Evolutionary conservation across 2,888 invertebrate species (phyloP).

Genomic region (Heteromurus nitidus): DNA sequence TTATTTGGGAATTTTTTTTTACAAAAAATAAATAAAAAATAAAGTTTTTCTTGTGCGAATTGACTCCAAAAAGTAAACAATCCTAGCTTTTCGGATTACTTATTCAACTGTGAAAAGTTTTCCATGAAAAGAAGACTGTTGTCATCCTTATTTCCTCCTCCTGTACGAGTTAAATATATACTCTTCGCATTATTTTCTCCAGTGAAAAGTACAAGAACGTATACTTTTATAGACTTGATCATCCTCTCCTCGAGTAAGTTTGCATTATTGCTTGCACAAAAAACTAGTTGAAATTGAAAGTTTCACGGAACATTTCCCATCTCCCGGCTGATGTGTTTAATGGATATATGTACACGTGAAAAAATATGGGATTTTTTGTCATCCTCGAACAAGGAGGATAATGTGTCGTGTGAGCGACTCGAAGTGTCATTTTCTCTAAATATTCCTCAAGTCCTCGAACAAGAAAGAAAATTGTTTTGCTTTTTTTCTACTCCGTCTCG

Average conservation of each 20-base stretch:
- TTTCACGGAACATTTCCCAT: constrained; percentile 42
- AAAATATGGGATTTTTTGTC: neutral
- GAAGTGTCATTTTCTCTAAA: constrained; percentile 35
- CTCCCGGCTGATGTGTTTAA: constrained; percentile 16
- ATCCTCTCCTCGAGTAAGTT: constrained; percentile 5
- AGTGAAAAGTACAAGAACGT: neutral
- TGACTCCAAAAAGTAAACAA: constrained; percentile 3
- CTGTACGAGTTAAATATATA: neutral
- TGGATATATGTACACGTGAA: neutral
- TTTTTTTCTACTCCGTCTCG: constrained; percentile 16
- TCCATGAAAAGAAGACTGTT: too few relatives aligned
- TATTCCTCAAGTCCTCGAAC: constrained; percentile 25
- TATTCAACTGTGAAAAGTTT: constrained; percentile 31
- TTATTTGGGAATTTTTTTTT: neutral
- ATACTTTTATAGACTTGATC: constrained; percentile 12
- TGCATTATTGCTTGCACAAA: constrained; percentile 1
- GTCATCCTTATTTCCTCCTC: neutral
- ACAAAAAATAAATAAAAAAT: neutral
- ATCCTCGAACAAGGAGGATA: neutral
- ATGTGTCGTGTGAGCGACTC: neutral
- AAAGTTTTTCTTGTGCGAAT: constrained; percentile 11
- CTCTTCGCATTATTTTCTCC: too few relatives aligned
- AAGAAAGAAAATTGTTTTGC: constrained; percentile 7
- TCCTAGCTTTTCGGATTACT: constrained; percentile 29
- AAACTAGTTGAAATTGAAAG: constrained; percentile 49